A percentile compares a stretch with the other conserved stretches of the same genome.
Conservation (phyloP, 1,140 invertebrate species). For the Dendrolimus kikuchii region DNA sequence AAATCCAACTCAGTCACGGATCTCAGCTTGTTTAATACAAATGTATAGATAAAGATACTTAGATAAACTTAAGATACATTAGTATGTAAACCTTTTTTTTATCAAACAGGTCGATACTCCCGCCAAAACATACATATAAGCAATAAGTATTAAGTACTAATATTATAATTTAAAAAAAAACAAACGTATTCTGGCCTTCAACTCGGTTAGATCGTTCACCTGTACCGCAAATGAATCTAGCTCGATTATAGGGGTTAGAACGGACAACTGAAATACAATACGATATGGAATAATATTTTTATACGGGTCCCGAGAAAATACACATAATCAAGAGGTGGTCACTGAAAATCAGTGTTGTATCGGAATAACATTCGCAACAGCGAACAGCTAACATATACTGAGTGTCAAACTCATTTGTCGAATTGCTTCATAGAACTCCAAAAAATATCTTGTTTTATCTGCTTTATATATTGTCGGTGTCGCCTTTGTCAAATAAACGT, state of each 20-base stretch:
- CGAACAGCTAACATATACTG: too few relatives aligned
- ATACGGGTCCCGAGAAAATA: too few relatives aligned
- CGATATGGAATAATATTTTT: neutral
- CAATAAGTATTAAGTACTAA: conserved; percentile 30
- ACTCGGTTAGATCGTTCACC: conserved; percentile 48
- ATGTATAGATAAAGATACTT: neutral
- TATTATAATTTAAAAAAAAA: conserved; percentile 39
- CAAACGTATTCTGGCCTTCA: conserved; percentile 48
- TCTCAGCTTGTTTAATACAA: neutral
- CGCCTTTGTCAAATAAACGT: too few relatives aligned
- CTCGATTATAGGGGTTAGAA: conserved; percentile 26
- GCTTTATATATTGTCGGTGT: too few relatives aligned
- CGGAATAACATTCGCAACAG: too few relatives aligned
- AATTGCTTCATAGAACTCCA: too few relatives aligned
- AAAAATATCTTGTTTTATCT: too few relatives aligned
- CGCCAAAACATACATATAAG: conserved; percentile 16
- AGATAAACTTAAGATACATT: conserved; percentile 6
- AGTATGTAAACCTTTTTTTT: conserved; percentile 10
- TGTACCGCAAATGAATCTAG: conserved; percentile 41
- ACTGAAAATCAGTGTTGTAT: too few relatives aligned
- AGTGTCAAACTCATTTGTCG: too few relatives aligned
- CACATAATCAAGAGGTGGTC: too few relatives aligned
- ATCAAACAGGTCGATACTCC: conserved; percentile 12
- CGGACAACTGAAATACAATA: neutral
- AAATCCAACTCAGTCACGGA: neutral